Percentiles rank a stretch among this genome's conserved stretches.
Evolutionary conservation across 2,797 vertebrate genomes (phyloP).

Genomic region (Novumbra hubbsi): DNA sequence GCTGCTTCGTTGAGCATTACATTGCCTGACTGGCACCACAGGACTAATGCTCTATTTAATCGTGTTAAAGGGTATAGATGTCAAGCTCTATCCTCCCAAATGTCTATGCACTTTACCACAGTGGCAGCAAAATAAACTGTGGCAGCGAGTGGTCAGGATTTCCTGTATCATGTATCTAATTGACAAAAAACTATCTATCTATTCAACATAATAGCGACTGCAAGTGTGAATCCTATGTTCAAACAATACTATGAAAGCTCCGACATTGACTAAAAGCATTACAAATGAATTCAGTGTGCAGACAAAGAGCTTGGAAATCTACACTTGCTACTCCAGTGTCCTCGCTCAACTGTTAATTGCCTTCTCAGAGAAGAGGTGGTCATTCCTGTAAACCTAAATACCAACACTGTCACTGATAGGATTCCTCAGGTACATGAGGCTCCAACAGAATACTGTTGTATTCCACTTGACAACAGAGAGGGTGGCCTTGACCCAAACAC

Average conservation of each 20-base stretch:
- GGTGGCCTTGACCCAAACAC: slow-evolving; percentile 49
- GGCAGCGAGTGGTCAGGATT: slow-evolving; percentile 7
- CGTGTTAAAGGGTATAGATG: slow-evolving; percentile 54
- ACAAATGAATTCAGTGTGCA: slow-evolving; percentile 54
- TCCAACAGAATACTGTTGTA: slow-evolving; percentile 36
- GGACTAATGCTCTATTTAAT: slow-evolving; percentile 7
- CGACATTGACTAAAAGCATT: slow-evolving; percentile 27
- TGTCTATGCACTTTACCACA: slow-evolving; percentile 37
- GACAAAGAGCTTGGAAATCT: slow-evolving; percentile 26
- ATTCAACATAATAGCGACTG: neutral
- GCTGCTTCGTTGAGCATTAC: slow-evolving; percentile 42
- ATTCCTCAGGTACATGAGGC: slow-evolving; percentile 34
- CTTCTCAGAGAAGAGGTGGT: slow-evolving; percentile 6
- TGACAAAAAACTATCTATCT: slow-evolving; percentile 2
- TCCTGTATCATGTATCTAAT: slow-evolving; percentile 15
- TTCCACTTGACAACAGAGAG: slow-evolving; percentile 16
- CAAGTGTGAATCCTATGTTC: neutral
- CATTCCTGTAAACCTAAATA: slow-evolving; percentile 23
- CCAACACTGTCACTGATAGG: slow-evolving; percentile 33
- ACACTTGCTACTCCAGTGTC: slow-evolving; percentile 4
- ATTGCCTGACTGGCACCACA: slow-evolving; percentile 46
- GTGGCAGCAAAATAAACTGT: slow-evolving; percentile 33
- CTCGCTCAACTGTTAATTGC: slow-evolving; percentile 14
- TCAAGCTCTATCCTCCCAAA: slow-evolving; percentile 41
- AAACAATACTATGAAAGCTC: neutral